phyloP scores from a whole-genome alignment of 2,797 vertebrate genomes.

The Loriculus beryllinus region DNA sequence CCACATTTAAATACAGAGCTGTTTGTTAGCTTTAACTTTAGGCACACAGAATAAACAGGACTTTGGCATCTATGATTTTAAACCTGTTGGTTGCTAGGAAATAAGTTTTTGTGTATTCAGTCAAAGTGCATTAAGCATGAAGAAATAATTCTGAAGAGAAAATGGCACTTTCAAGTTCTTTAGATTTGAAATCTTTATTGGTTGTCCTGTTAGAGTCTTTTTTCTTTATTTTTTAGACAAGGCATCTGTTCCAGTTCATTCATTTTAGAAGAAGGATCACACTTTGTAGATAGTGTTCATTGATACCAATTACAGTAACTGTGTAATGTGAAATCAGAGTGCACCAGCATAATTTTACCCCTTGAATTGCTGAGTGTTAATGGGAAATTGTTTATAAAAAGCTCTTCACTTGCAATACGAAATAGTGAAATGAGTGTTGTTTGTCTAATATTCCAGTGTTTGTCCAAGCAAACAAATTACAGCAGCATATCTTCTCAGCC shows the following conservation, averaged over 20 bases:
- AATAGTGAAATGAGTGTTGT: slow-evolving; percentile 52
- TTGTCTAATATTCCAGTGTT: slow-evolving; percentile 79
- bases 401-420: neutral
- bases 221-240: neutral
- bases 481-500: slow-evolving; percentile 87
- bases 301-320: neutral
- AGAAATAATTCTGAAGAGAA: slow-evolving; percentile 65
- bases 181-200: slow-evolving; percentile 29
- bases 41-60: slow-evolving; percentile 69
- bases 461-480: slow-evolving; percentile 86
- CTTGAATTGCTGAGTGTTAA: slow-evolving; percentile 28
- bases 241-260: neutral
- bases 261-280: neutral
- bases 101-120: slow-evolving; percentile 56
- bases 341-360: neutral
- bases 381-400: neutral
- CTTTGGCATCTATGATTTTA: slow-evolving; percentile 65
- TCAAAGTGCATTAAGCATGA: slow-evolving; percentile 34
- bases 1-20: slow-evolving; percentile 92
- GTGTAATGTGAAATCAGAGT: slow-evolving; percentile 21
- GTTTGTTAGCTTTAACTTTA: slow-evolving; percentile 85
- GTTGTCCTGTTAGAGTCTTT: neutral
- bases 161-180: slow-evolving; percentile 44
- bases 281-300: neutral
- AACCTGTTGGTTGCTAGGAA: slow-evolving; percentile 71